These are phyloP conservation scores for Acrossocheilus wenchowensis DNA, from an alignment of 2,797 vertebrate species.

Conservation along the genomic window DNA sequence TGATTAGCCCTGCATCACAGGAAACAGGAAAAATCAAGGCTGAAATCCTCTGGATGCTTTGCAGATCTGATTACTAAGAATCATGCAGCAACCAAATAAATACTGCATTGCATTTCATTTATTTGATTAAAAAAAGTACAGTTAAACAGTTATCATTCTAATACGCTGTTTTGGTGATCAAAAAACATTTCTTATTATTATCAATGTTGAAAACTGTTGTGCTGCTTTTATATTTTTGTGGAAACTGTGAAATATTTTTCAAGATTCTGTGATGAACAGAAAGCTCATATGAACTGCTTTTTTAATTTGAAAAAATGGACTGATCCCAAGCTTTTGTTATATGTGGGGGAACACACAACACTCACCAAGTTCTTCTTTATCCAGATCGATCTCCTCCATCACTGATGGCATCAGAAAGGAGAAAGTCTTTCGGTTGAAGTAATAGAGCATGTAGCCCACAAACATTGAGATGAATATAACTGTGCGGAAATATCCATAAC, in stretches of 20 bases:
- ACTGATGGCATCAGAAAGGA: conserved; percentile 95
- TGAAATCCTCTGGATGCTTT: background rate
- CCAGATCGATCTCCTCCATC: conserved; percentile 91
- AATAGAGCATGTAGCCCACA: conserved; percentile 92
- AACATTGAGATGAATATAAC: conserved; percentile 93
- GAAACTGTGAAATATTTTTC: background rate
- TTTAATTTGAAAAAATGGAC: background rate
- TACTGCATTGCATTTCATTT: background rate
- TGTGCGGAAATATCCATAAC: conserved; percentile 85
- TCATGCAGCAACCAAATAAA: background rate
- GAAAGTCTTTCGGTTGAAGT: conserved; percentile 98
- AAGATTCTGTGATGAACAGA: too few species aligned
- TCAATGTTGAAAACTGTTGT: background rate
- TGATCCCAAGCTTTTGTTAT: background rate
- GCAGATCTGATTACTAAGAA: background rate
- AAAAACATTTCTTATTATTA: background rate
- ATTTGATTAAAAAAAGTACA: background rate
- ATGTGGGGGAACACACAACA: background rate
- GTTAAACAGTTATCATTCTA: background rate
- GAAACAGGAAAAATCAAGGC: background rate
- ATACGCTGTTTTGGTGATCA: background rate
- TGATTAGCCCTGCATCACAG: conserved; percentile 85
- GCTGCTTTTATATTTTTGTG: background rate
- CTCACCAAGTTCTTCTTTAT: conserved; percentile 96
- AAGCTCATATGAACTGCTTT: background rate